These are phyloP conservation scores for Misgurnus anguillicaudatus DNA, from an alignment of 2,113 vertebrate genomes.

Conservation along the genomic window DNA sequence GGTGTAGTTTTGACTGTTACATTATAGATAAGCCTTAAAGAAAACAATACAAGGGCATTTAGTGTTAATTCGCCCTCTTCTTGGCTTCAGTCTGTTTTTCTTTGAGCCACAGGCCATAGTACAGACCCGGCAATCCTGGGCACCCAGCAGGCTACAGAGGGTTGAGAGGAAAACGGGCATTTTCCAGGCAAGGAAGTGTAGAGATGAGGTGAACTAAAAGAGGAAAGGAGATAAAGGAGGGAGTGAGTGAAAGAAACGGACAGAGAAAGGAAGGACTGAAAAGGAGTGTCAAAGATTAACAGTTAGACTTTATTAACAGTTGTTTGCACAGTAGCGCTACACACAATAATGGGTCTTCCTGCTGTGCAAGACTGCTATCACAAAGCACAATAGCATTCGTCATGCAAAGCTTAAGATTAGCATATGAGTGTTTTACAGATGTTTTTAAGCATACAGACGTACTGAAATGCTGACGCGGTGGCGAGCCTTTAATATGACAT, in stretches of 20 bases:
- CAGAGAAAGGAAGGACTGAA: constrained; percentile 42
- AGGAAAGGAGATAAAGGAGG: constrained; percentile 52
- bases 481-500: background rate
- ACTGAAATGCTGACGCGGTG: background rate
- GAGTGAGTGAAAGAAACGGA: constrained; percentile 14
- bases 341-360: constrained; percentile 57
- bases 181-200: constrained; percentile 40
- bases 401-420: background rate
- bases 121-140: background rate
- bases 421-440: background rate
- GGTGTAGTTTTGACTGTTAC: constrained; percentile 31
- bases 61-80: constrained; percentile 23
- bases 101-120: background rate
- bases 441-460: background rate
- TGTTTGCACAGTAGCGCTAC: constrained; percentile 53
- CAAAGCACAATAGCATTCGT: constrained; percentile 26
- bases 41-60: constrained; percentile 28
- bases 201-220: constrained; percentile 37
- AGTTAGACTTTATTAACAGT: background rate
- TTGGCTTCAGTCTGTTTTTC: constrained; percentile 11
- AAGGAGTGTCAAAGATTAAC: constrained; percentile 55
- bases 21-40: constrained; percentile 40
- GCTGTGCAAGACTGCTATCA: constrained; percentile 26
- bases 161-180: constrained; percentile 28
- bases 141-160: constrained; percentile 2